These are phyloP conservation scores for Heloderma charlesbogerti DNA, from an alignment of 2,113 vertebrate species.

Conservation along the genomic window DNA sequence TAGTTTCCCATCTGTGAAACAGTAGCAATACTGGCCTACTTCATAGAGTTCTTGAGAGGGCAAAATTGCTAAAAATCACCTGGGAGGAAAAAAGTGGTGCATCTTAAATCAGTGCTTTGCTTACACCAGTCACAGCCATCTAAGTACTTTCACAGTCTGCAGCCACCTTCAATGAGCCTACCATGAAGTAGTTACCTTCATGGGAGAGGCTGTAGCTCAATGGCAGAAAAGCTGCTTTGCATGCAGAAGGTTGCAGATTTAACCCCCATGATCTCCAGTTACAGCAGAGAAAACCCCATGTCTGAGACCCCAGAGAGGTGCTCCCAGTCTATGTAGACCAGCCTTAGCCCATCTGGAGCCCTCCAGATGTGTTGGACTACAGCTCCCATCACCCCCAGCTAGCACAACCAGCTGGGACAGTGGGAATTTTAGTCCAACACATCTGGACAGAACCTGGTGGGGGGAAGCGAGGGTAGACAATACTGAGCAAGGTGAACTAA, in stretches of 20 bases:
- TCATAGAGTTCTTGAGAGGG: neutral
- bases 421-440: too few relatives aligned
- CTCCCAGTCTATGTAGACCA: too few relatives aligned
- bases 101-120: neutral
- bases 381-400: too few relatives aligned
- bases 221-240: neutral
- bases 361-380: too few relatives aligned
- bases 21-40: neutral
- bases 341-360: too few relatives aligned
- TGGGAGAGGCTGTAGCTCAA: neutral
- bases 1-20: neutral
- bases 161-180: too few relatives aligned
- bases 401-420: too few relatives aligned
- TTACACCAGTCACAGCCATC: neutral
- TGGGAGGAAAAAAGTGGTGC: neutral
- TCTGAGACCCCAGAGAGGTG: too few relatives aligned
- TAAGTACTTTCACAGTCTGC: neutral
- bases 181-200: too few relatives aligned
- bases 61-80: neutral
- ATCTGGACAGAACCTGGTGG: too few relatives aligned
- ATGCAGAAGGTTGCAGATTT: neutral
- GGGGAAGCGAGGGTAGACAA: neutral
- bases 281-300: too few relatives aligned
- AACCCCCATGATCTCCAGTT: too few relatives aligned
- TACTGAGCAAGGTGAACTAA: neutral